phyloP scores from a whole-genome alignment of 2,888 invertebrate species.

The Xanthostigma xanthostigma region DNA sequence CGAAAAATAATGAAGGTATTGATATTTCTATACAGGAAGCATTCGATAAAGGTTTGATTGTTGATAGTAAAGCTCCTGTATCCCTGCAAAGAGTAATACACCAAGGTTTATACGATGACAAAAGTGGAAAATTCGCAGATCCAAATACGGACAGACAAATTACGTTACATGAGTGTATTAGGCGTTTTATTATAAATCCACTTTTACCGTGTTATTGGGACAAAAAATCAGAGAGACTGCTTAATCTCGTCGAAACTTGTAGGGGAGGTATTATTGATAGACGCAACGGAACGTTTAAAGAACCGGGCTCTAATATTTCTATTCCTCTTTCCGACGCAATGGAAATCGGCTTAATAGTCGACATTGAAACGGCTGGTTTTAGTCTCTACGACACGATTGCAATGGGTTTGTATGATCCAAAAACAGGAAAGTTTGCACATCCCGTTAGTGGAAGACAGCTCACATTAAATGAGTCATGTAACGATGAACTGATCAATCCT shows the following conservation, averaged over 20 bases:
- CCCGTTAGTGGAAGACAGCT: conserved; percentile 62
- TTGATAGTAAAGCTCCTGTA: conserved; percentile 67
- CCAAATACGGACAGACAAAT: conserved; percentile 62
- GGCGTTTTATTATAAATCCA: conserved; percentile 66
- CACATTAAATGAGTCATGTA: conserved; percentile 55
- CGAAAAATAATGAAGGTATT: conserved; percentile 37
- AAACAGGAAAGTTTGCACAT: conserved; percentile 52
- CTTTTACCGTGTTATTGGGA: conserved; percentile 69
- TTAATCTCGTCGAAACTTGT: conserved; percentile 66
- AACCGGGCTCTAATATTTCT: conserved; percentile 48
- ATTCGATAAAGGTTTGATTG: conserved; percentile 61
- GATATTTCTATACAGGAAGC: conserved; percentile 61
- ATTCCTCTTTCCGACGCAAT: conserved; percentile 60
- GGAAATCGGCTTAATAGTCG: conserved; percentile 65
- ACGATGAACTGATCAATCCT: conserved; percentile 62
- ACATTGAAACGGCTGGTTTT: conserved; percentile 71
- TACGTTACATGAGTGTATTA: conserved; percentile 70
- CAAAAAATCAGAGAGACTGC: conserved; percentile 52
- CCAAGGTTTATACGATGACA: conserved; percentile 71
- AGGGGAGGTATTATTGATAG: conserved; percentile 67
- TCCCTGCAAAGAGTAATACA: conserved; percentile 74
- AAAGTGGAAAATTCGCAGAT: conserved; percentile 68
- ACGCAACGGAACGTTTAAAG: conserved; percentile 60
- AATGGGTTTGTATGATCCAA: conserved; percentile 61
- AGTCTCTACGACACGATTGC: conserved; percentile 63